A percentile compares a stretch with the other conserved stretches of the same genome.
Conservation (phyloP, 2,797 vertebrate genomes). For the Percopsis omiscomaycus region DNA sequence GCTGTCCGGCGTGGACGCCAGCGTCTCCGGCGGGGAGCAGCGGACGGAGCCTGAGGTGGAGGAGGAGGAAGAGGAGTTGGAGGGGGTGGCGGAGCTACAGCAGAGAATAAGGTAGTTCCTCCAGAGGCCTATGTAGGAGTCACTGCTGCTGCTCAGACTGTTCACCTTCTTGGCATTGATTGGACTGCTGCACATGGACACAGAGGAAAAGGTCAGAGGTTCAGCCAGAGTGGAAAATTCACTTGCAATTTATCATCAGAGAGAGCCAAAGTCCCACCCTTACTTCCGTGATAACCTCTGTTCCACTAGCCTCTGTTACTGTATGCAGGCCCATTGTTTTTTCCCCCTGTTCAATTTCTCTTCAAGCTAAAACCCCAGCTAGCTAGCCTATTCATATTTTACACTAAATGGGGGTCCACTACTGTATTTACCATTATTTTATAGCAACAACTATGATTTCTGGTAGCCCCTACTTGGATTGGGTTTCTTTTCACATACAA, state of each 20-base stretch:
- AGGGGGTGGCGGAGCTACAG: conserved; percentile 90
- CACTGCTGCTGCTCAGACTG: conserved; percentile 86
- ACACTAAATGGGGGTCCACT: too few relatives aligned
- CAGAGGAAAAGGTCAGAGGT: conserved; percentile 12
- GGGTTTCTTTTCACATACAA: too few relatives aligned
- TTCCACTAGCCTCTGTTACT: too few relatives aligned
- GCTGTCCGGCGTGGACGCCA: conserved; percentile 98
- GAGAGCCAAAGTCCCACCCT: background rate
- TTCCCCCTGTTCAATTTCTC: background rate
- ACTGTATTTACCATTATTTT: too few relatives aligned
- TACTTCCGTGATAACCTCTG: too few relatives aligned
- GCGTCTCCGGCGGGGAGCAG: conserved; percentile 97
- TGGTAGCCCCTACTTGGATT: too few relatives aligned
- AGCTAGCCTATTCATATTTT: too few relatives aligned
- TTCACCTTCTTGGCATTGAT: conserved; percentile 99
- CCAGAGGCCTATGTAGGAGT: conserved; percentile 96
- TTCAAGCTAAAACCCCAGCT: too few relatives aligned
- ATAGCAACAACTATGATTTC: too few relatives aligned
- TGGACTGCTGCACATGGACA: conserved; percentile 82
- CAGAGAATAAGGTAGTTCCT: conserved; percentile 98
- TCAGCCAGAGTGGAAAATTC: too few relatives aligned
- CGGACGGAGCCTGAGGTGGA: conserved; percentile 89
- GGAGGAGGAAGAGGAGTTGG: conserved; percentile 81
- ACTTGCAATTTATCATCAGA: background rate
- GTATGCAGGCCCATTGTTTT: background rate